Evolutionary conservation across 2,888 invertebrate species (phyloP).

Genomic region (Ormyrus thymus): DNA sequence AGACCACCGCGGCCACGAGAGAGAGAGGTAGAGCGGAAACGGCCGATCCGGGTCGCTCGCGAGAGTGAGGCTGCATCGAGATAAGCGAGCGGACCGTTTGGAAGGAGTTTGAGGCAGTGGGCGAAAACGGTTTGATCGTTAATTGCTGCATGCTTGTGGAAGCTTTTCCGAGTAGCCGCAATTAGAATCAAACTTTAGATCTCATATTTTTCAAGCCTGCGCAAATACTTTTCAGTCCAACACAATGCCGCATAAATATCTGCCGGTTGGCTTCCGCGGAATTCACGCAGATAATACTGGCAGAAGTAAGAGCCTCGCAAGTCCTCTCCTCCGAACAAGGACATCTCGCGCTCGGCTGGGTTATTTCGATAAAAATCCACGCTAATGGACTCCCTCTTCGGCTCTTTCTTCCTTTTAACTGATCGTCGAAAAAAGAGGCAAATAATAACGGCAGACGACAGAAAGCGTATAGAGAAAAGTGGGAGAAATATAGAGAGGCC

Average conservation of each 20-base stretch:
- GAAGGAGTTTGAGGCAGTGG: no score
- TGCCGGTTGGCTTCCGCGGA: not conserved
- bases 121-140: no score
- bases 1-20: no score
- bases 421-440: not conserved
- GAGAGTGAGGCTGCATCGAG: not conserved
- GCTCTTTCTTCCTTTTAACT: not conserved
- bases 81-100: slow-evolving; percentile 3
- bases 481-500: slow-evolving; percentile 15
- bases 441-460: slow-evolving; percentile 20
- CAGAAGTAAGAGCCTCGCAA: no score
- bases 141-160: no score
- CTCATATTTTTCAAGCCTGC: no score
- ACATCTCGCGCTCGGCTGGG: not conserved
- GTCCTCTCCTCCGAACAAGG: not conserved
- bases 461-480: not conserved
- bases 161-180: no score
- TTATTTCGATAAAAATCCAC: slow-evolving; percentile 19
- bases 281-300: not conserved
- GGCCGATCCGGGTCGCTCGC: slow-evolving; percentile 20
- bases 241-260: slow-evolving; percentile 23
- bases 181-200: no score
- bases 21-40: slow-evolving; percentile 31
- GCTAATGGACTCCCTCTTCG: slow-evolving; percentile 17
- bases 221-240: not conserved